A percentile compares a stretch with the other conserved stretches of the same genome.
phyloP scores from a whole-genome alignment of 1,140 invertebrate species.

The Teleogryllus occipitalis region DNA sequence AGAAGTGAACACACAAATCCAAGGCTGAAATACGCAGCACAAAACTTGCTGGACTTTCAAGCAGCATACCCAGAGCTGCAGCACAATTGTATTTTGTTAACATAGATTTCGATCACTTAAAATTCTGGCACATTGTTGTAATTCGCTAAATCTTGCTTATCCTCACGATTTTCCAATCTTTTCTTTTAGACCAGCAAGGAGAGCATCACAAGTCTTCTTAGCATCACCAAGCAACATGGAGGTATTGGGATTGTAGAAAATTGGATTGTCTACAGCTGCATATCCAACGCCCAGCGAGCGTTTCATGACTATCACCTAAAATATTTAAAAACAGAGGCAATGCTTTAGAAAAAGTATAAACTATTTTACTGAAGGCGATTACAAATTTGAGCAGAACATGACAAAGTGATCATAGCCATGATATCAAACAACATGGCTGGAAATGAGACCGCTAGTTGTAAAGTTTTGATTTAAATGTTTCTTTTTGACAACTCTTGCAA shows the following conservation, averaged over 20 bases:
- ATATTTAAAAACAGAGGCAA: not conserved
- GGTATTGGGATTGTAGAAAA: slow-evolving; percentile 87
- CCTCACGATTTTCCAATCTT: slow-evolving; percentile 20
- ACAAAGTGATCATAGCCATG: no score
- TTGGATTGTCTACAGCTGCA: slow-evolving; percentile 81
- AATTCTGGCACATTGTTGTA: not conserved
- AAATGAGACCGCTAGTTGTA: no score
- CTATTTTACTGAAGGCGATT: no score
- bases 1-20: not conserved
- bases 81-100: not conserved
- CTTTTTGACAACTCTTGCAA: no score
- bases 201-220: slow-evolving; percentile 81
- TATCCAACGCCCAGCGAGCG: slow-evolving; percentile 77
- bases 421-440: no score
- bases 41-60: not conserved
- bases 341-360: not conserved
- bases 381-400: no score
- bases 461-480: no score
- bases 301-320: slow-evolving; percentile 82
- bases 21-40: no score
- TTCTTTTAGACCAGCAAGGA: slow-evolving; percentile 58
- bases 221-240: slow-evolving; percentile 86
- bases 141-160: not conserved
- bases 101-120: not conserved
- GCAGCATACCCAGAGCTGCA: not conserved